Base-by-base conservation (phyloP, 2,888 invertebrate genomes). In the Muscina levida region DNA sequence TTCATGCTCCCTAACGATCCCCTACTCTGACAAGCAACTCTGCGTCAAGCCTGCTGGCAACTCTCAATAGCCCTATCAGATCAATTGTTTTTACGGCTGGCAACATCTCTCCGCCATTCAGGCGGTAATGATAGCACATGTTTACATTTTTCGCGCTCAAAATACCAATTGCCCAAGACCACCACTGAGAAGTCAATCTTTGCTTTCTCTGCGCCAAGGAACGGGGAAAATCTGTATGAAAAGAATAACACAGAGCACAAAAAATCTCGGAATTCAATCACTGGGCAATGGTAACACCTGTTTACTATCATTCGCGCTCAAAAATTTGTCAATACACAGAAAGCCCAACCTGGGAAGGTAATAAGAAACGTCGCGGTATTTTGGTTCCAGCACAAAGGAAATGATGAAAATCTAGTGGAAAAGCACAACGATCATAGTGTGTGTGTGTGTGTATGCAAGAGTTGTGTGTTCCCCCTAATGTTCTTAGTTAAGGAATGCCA, bases 251-350 rank as follows among this genome's bases (percentile, higher is more conserved):
- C 51, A 51, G 15, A n/a, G n/a, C n/a, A n/a, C n/a, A n/a, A n/a
- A n/a, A n/a, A n/a, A n/a, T n/a, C 22, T 37, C 39, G 10, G 42
- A 31, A 44, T 22, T 5, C 67, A 79, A 72, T 72, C 79, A 79
- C 51, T 2, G 2, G 11, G 8, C 44, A 46, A 8, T 74, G 48
- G 37, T 57, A 80, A 8, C 80, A 53, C 22, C 70, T 72, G 65
- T 77, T 79, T 81, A 70, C 56, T 13, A 72, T 71, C 22, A 5
- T 78, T 81, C 74, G 74, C 81, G 81, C 81, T 77, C 56, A 77
- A 77, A 77, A 77, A 81, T 8, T 31, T 59, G 39, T 11, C 59
- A 31, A 31, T 13, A 26, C 37, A 10, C 56, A 19, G 31, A 65
- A 42, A 57, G 44, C n/a, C n/a, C n/a, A n/a, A n/a, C 31, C 3